Base-by-base conservation (phyloP, 2,888 invertebrate species). In the Micoletzkya japonica region DNA sequence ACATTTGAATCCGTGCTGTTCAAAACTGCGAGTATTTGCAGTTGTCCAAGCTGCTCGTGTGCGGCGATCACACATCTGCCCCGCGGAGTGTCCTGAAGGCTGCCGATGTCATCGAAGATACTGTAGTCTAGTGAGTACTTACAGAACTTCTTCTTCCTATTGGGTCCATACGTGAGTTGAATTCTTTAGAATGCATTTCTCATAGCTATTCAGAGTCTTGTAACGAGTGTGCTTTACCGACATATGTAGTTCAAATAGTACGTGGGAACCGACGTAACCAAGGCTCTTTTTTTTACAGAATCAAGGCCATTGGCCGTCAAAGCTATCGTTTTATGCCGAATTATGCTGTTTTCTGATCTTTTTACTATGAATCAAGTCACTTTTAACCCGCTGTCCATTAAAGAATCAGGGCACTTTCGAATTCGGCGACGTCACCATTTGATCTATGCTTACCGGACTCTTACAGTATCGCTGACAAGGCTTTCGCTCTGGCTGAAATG, bases 51-150 rank as follows among this genome's bases (percentile, higher is more conserved):
- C 49, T 63, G 4, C 10, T 50, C 20, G 44, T 50, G 2, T 63
- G 34, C 1, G 30, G 34, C 14, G 49, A 32, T 6, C 34, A 36
- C 34, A 36, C 32, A 6, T 63, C 49, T 14, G 26, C 50, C 34
- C 63, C 63, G 4, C 26, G 32, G 50, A 50, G 63, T 63, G 63
- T 63, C 1, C 32, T 63, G 4, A n/a, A 34, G 26, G 49, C 63
- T 6, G 30, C 36, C 0, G 63, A 63, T 50, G 63, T 50, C 0
- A 26, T 26, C n/a, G 50, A 63, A 34, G 34, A 63, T 26, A 50
- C 63, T 2, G 63, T 63, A 32, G 63, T 63, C 6, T 63, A 14
- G 63, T 63, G 24, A n/a, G n/a, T n/a, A n/a, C n/a, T n/a, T n/a
- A n/a, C n/a, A n/a, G n/a, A n/a, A n/a, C n/a, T n/a, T n/a, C n/a